Conservation (phyloP, 2,113 vertebrate species). For the Phrynocephalus versicolor region DNA sequence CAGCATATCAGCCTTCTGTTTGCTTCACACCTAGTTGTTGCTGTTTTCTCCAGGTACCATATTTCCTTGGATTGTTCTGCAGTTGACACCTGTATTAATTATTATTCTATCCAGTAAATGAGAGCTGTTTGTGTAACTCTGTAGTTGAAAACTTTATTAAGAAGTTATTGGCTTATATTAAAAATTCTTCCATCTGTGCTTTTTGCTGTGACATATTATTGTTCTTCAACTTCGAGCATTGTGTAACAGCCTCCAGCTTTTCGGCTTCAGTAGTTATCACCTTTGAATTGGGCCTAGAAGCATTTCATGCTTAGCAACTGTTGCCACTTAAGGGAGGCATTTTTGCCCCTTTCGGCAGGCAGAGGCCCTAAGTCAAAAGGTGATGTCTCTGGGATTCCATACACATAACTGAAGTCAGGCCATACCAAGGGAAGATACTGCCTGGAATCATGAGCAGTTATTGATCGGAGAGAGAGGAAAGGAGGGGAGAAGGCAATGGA, state of each 20-base stretch:
- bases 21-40: background rate
- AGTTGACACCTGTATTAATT: background rate
- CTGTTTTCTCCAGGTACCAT: background rate
- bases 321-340: background rate
- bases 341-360: background rate
- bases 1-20: background rate
- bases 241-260: background rate
- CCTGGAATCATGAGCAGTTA: background rate
- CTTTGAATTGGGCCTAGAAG: background rate
- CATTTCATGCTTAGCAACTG: background rate
- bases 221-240: background rate
- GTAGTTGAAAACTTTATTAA: background rate
- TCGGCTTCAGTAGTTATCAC: background rate
- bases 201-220: background rate
- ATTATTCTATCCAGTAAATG: background rate
- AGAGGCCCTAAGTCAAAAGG: background rate
- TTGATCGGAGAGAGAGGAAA: too few relatives aligned
- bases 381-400: background rate
- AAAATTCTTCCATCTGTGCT: background rate
- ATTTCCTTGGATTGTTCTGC: background rate
- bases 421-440: background rate
- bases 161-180: background rate
- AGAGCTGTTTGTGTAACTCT: background rate
- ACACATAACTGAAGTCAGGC: background rate
- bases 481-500: background rate